These are phyloP conservation scores for Xanthia togata DNA, from an alignment of 2,888 invertebrate genomes.

Conservation along the genomic window DNA sequence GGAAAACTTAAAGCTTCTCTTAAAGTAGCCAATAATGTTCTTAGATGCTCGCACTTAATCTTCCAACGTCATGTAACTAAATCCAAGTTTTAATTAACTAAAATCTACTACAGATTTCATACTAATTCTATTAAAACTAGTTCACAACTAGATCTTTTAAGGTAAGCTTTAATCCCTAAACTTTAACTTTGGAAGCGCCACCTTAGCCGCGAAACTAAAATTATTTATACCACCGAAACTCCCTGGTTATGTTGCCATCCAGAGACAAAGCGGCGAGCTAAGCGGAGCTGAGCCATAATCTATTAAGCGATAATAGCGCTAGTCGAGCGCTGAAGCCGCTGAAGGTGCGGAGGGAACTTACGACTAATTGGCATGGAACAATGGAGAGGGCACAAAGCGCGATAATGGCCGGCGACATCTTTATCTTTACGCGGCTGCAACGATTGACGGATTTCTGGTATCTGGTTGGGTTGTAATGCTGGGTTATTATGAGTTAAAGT, in stretches of 20 bases:
- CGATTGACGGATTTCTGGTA: conserved; percentile 53
- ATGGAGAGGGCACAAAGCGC: conserved; percentile 75
- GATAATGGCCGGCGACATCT: conserved; percentile 81
- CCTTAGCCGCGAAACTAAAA: conserved; percentile 66
- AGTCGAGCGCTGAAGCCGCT: conserved; percentile 61
- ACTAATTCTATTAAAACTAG: conserved; percentile 46
- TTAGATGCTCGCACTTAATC: not conserved
- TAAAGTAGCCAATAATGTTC: not conserved
- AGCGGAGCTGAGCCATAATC: conserved; percentile 75
- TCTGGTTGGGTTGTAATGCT: not conserved
- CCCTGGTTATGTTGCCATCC: conserved; percentile 61
- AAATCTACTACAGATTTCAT: conserved; percentile 38
- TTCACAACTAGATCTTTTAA: conserved; percentile 42
- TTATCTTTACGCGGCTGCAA: conserved; percentile 68
- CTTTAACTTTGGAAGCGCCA: conserved; percentile 18
- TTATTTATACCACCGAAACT: conserved; percentile 72
- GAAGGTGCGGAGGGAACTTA: conserved; percentile 62
- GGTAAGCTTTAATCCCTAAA: conserved; percentile 32
- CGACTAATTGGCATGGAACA: conserved; percentile 83
- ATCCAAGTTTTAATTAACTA: conserved; percentile 53
- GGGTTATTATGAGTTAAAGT: not conserved
- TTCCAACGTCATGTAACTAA: conserved; percentile 15
- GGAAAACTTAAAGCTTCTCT: not conserved
- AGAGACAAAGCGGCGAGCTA: conserved; percentile 74
- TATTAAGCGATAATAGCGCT: conserved; percentile 82